Conservation (phyloP, 2,113 vertebrate genomes). For the Ceyx cyanopectus region DNA sequence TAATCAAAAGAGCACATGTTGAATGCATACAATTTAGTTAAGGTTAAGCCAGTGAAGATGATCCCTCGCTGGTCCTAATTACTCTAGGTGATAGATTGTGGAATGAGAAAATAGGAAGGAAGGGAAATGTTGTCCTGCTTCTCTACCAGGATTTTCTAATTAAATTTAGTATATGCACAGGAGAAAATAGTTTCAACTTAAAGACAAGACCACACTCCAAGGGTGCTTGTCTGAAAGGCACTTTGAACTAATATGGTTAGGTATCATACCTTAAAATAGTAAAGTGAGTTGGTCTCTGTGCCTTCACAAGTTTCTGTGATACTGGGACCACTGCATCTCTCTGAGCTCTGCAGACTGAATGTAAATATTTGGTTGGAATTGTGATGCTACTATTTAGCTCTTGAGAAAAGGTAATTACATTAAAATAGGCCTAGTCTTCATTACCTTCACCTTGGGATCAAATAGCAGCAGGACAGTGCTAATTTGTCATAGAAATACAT, state of each 20-base stretch:
- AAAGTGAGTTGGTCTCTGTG: neutral
- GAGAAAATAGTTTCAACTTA: conserved; percentile 85
- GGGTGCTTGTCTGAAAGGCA: conserved; percentile 47
- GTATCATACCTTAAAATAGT: neutral
- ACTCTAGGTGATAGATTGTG: conserved; percentile 85
- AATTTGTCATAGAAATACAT: neutral
- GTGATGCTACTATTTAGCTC: neutral
- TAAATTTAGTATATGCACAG: conserved; percentile 90
- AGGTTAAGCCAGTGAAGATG: conserved; percentile 89
- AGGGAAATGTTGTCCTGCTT: conserved; percentile 83
- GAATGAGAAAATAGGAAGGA: conserved; percentile 86
- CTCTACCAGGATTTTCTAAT: conserved; percentile 89
- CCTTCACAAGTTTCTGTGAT: neutral
- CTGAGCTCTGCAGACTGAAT: neutral
- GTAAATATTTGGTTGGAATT: neutral
- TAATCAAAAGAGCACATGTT: conserved; percentile 89
- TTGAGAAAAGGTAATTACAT: neutral
- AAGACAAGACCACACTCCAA: conserved; percentile 76
- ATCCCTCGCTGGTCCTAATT: conserved; percentile 85
- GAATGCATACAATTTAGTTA: conserved; percentile 86
- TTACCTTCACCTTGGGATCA: neutral
- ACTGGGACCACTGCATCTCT: fast-evolving
- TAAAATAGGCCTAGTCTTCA: neutral
- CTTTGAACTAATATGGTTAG: neutral
- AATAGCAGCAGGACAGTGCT: neutral